A percentile compares a stretch with the other conserved stretches of the same genome.
phyloP scores from a whole-genome alignment of 2,113 vertebrate species.

The Gallinago paraguaiae region DNA sequence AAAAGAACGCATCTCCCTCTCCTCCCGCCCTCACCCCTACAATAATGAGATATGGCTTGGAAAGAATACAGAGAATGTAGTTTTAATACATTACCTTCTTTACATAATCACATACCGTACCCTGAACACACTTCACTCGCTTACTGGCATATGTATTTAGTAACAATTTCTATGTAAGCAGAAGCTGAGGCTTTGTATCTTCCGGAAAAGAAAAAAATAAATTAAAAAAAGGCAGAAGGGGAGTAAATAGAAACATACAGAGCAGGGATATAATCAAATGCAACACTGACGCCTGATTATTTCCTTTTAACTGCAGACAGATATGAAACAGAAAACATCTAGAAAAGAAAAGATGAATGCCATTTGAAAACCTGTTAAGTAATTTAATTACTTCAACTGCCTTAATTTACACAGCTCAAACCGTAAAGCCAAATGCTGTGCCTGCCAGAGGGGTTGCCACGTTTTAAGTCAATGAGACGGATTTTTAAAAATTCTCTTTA shows the following conservation, averaged over 20 bases:
- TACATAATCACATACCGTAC: neutral
- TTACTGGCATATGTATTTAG: neutral
- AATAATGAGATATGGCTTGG: neutral
- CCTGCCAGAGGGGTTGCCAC: neutral
- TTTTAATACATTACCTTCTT: neutral
- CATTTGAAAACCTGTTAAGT: conserved; percentile 14
- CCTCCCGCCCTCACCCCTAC: neutral
- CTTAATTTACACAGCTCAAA: conserved; percentile 20
- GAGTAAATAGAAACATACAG: neutral
- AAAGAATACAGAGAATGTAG: neutral
- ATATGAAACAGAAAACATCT: conserved; percentile 6
- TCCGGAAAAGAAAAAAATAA: neutral
- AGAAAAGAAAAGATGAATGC: neutral
- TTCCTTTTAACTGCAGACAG: conserved; percentile 1
- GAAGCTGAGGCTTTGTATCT: neutral
- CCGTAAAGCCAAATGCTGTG: neutral
- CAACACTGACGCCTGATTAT: neutral
- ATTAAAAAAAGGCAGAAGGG: neutral
- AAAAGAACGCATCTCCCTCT: neutral
- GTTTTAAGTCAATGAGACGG: conserved; percentile 7
- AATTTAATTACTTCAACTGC: conserved; percentile 51
- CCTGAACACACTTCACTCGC: neutral
- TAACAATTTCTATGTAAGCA: neutral
- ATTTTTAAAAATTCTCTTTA: neutral
- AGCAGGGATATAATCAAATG: neutral